A percentile compares a stretch with the other conserved stretches of the same genome.
Evolutionary conservation across 2,797 vertebrate species (phyloP).

Genomic region (Rhadinocentrus ornatus): DNA sequence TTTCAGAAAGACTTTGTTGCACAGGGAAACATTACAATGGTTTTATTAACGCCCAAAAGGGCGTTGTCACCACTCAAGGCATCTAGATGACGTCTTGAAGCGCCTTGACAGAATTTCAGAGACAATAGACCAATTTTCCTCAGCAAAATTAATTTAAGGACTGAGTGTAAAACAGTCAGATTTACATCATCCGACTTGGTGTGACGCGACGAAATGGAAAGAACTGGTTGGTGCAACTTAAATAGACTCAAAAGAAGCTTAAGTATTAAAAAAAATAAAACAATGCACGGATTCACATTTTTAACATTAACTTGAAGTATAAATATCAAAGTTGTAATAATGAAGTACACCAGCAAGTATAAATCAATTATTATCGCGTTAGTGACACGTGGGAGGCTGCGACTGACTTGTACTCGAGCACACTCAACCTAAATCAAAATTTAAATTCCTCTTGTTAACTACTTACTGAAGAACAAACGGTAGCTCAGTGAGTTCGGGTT

Average conservation of each 20-base stretch:
- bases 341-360: not conserved
- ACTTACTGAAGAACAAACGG: constrained; percentile 94
- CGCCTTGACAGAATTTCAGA: not conserved
- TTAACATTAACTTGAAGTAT: no score
- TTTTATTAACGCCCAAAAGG: constrained; percentile 13
- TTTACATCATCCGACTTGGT: not conserved
- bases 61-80: constrained; percentile 5
- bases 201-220: not conserved
- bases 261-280: accelerated
- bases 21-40: not conserved
- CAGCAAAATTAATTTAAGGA: not conserved
- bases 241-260: accelerated
- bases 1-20: not conserved
- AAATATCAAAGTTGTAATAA: no score
- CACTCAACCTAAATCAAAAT: not conserved
- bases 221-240: not conserved
- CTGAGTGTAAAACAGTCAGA: not conserved
- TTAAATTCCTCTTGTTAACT: not conserved
- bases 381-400: constrained; percentile 72
- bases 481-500: constrained; percentile 86
- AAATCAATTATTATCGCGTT: constrained; percentile 23
- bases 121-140: constrained; percentile 4
- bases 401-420: not conserved
- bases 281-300: accelerated
- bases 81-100: constrained; percentile 6